A percentile compares a stretch with the other conserved stretches of the same genome.
These are phyloP conservation scores for Urocitellus parryii DNA, from an alignment of 2,113 vertebrate genomes.

Conservation along the genomic window DNA sequence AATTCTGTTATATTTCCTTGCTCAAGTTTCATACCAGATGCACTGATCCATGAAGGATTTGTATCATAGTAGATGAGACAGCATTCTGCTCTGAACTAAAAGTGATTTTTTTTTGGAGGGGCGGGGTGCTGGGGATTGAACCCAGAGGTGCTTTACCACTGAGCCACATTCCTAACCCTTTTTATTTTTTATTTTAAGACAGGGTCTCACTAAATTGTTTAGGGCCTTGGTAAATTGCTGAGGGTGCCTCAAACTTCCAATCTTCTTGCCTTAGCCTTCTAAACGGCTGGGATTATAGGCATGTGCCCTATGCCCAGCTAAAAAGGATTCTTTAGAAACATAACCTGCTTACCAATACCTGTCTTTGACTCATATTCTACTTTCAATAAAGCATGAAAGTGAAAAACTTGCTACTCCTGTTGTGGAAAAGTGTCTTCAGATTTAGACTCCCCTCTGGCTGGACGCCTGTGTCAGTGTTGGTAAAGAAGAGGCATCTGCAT, in stretches of 20 bases:
- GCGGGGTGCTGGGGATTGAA: too few relatives aligned
- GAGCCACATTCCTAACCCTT: too few relatives aligned
- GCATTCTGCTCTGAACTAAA: slow-evolving; percentile 49
- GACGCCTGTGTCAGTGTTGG: not conserved
- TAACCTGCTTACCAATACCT: slow-evolving; percentile 75
- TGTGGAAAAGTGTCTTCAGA: slow-evolving; percentile 69
- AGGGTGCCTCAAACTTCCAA: too few relatives aligned
- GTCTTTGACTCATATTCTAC: slow-evolving; percentile 66
- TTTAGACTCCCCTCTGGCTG: not conserved
- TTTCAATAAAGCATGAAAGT: slow-evolving; percentile 83
- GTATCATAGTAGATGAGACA: slow-evolving; percentile 63
- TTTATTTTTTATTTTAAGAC: too few relatives aligned
- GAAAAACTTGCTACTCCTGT: slow-evolving; percentile 65
- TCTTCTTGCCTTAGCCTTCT: too few relatives aligned
- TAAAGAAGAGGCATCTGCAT: not conserved
- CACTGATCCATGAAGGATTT: slow-evolving; percentile 62
- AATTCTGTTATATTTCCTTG: slow-evolving; percentile 58
- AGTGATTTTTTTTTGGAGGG: not conserved
- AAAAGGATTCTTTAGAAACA: slow-evolving; percentile 58
- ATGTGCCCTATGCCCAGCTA: too few relatives aligned
- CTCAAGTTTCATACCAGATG: slow-evolving; percentile 59
- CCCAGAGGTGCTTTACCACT: too few relatives aligned
- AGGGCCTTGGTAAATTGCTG: too few relatives aligned
- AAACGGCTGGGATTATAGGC: too few relatives aligned
- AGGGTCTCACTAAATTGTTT: too few relatives aligned